Evolutionary conservation across 2,113 vertebrate species (phyloP).

Genomic region (Pseudorectes ferrugineus): DNA sequence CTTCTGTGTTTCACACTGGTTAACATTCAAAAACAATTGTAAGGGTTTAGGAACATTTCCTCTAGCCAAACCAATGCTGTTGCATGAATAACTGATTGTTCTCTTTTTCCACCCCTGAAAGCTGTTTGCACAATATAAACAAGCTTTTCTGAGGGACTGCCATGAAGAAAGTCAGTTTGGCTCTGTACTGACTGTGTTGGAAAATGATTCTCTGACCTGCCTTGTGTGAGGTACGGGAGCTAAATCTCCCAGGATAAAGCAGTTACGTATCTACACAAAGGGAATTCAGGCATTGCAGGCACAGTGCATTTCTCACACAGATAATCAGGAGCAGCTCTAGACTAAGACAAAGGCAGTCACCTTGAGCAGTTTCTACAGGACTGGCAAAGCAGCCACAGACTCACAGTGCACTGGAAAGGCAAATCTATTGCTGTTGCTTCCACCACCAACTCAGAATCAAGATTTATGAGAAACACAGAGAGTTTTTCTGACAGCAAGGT

Average conservation of each 20-base stretch:
- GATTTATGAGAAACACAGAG: neutral
- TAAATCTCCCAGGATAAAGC: neutral
- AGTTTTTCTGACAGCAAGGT: neutral
- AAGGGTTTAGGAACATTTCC: slow-evolving; percentile 37
- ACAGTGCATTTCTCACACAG: neutral
- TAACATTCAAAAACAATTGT: slow-evolving; percentile 28
- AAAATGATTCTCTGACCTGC: neutral
- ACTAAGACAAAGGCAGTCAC: neutral
- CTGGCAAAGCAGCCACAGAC: neutral
- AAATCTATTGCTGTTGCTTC: neutral
- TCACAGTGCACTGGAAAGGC: neutral
- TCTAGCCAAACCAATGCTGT: neutral
- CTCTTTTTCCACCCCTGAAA: slow-evolving; percentile 17
- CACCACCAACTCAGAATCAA: neutral
- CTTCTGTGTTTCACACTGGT: slow-evolving; percentile 8
- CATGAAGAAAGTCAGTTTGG: neutral
- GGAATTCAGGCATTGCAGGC: neutral
- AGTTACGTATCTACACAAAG: neutral
- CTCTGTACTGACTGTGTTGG: neutral
- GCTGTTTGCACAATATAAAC: slow-evolving; percentile 31
- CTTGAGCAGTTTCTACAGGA: neutral
- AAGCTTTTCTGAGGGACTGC: neutral
- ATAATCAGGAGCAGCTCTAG: neutral
- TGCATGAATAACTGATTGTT: slow-evolving; percentile 55
- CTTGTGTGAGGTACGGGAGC: neutral